phyloP scores from a whole-genome alignment of 2,113 vertebrate genomes.

The Argyrosomus japonicus region DNA sequence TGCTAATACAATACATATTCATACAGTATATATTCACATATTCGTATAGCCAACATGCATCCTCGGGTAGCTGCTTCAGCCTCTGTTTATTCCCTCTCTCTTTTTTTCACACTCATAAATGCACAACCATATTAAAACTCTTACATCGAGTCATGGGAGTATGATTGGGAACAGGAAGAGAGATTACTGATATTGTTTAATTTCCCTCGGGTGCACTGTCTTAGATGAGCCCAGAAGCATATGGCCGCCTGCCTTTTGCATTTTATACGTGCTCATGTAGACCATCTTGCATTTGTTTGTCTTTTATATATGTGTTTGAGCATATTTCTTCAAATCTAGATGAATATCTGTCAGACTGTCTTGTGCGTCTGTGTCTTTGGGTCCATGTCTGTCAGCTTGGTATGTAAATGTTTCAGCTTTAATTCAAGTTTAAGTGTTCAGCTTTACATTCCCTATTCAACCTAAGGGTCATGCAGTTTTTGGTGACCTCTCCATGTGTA shows the following conservation, averaged over 20 bases:
- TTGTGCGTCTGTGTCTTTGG: neutral
- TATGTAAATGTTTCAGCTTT: slow-evolving; percentile 18
- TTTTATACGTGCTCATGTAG: slow-evolving; percentile 42
- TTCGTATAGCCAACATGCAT: slow-evolving; percentile 12
- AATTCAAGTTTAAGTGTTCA: neutral
- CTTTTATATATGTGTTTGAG: slow-evolving; percentile 34
- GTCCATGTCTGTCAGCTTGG: slow-evolving; percentile 15
- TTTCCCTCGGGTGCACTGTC: slow-evolving; percentile 73
- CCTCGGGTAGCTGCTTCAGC: slow-evolving; percentile 26
- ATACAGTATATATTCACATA: slow-evolving; percentile 23
- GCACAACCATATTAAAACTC: slow-evolving; percentile 70
- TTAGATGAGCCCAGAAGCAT: slow-evolving; percentile 65
- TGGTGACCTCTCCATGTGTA: slow-evolving; percentile 38
- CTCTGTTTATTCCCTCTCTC: neutral
- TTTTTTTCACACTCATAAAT: slow-evolving; percentile 63
- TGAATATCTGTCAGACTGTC: slow-evolving; percentile 1
- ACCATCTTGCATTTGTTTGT: slow-evolving; percentile 31
- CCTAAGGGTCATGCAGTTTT: slow-evolving; percentile 34
- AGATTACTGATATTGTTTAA: slow-evolving; percentile 80
- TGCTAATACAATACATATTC: slow-evolving; percentile 66
- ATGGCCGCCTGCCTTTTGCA: slow-evolving; percentile 59
- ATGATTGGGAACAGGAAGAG: slow-evolving; percentile 72
- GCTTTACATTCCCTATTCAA: slow-evolving; percentile 30
- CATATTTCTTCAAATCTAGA: slow-evolving; percentile 11
- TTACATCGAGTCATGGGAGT: slow-evolving; percentile 72